Percentiles rank a stretch among this genome's conserved stretches.
Evolutionary conservation across 2,113 vertebrate genomes (phyloP).

Genomic region (Callocephalon fimbriatum): DNA sequence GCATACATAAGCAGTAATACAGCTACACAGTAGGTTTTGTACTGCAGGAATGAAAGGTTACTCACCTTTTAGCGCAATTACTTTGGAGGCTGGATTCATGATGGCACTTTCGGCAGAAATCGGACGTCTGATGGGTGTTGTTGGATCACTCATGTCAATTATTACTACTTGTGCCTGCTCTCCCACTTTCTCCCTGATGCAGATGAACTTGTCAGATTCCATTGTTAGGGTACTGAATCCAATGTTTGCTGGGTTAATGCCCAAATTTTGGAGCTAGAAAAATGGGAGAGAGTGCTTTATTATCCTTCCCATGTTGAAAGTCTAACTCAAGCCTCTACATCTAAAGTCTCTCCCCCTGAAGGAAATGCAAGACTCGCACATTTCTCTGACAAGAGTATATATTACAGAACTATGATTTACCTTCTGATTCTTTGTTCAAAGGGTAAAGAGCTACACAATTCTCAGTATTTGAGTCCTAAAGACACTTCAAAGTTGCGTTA

Average conservation of each 20-base stretch:
- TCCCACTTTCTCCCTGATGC: constrained; percentile 91
- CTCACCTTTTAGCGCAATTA: constrained; percentile 92
- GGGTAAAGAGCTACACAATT: background rate
- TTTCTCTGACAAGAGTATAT: background rate
- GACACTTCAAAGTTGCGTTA: background rate
- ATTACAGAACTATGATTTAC: background rate
- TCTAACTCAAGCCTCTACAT: background rate
- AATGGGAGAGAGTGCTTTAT: background rate
- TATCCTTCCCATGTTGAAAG: background rate
- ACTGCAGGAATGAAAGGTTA: background rate
- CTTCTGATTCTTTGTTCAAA: background rate
- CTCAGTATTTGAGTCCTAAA: background rate
- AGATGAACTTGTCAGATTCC: constrained; percentile 95
- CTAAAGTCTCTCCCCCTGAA: background rate
- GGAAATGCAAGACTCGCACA: background rate
- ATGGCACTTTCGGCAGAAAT: constrained; percentile 93
- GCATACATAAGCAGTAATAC: background rate
- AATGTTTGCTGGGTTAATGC: constrained; percentile 90
- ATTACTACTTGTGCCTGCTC: constrained; percentile 92
- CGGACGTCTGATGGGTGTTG: constrained; percentile 86
- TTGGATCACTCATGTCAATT: constrained; percentile 87
- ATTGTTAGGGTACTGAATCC: constrained; percentile 94
- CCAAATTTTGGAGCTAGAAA: constrained; percentile 90
- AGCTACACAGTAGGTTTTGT: background rate
- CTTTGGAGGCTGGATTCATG: constrained; percentile 93